Conservation (phyloP, 2,797 vertebrate species). For the Antrozous pallidus region DNA sequence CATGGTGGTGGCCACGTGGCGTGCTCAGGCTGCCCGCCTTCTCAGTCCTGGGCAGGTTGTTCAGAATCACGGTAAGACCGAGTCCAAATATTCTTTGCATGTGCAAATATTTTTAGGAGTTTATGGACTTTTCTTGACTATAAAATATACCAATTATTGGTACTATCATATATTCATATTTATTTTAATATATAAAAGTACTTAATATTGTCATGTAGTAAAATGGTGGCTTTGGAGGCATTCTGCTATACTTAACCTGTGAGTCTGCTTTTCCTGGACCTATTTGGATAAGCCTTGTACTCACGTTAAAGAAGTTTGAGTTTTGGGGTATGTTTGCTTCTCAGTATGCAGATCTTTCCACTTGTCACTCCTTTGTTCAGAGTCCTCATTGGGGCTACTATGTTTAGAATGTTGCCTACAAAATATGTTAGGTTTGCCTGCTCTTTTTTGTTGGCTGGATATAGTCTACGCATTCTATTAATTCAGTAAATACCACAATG, state of each 20-base stretch:
- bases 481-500: background rate
- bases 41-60: background rate
- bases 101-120: background rate
- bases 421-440: background rate
- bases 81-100: background rate
- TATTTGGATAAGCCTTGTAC: background rate
- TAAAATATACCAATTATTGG: background rate
- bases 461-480: background rate
- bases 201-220: background rate
- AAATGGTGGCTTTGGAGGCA: background rate
- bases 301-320: background rate
- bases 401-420: background rate
- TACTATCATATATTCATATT: background rate
- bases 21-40: background rate
- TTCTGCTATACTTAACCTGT: background rate
- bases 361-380: background rate
- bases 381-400: background rate
- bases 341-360: background rate
- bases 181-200: conserved; percentile 1
- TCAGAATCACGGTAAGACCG: background rate
- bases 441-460: background rate
- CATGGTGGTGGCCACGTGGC: background rate
- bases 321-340: background rate
- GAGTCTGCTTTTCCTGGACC: background rate
- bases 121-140: background rate